Percentiles rank a stretch among this genome's conserved stretches.
phyloP scores from a whole-genome alignment of 2,888 invertebrate species.

The Podabrus alpinus region DNA sequence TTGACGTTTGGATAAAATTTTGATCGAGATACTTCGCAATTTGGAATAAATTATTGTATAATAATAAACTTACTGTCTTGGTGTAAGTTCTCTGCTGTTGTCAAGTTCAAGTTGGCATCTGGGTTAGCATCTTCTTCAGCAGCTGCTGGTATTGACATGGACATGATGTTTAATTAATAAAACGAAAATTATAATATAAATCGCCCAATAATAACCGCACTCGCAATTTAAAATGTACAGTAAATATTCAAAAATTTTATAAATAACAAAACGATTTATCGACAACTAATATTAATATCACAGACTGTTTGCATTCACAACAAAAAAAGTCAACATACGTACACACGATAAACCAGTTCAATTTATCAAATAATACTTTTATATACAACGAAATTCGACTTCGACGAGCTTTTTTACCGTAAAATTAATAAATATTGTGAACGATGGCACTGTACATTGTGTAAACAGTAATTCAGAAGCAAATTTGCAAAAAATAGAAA shows the following conservation, averaged over 20 bases:
- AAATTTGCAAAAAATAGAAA: conserved; percentile 43
- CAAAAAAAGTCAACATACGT: conserved; percentile 60
- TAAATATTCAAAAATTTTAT: conserved; percentile 28
- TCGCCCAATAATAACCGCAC: conserved; percentile 7
- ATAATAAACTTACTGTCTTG: conserved; percentile 25
- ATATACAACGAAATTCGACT: conserved; percentile 34
- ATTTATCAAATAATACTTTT: conserved; percentile 34
- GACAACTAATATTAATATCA: conserved; percentile 60
- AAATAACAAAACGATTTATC: conserved; percentile 30
- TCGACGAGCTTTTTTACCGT: conserved; percentile 22
- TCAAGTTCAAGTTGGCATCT: conserved; percentile 11
- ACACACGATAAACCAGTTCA: conserved; percentile 40
- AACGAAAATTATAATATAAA: conserved; percentile 4
- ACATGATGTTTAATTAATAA: conserved; percentile 19
- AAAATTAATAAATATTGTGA: conserved; percentile 35
- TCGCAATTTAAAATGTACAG: conserved; percentile 22
- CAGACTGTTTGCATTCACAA: conserved; percentile 64
- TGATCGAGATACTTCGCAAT: background rate
- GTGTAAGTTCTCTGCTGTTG: conserved; percentile 14
- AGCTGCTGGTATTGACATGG: conserved; percentile 26
- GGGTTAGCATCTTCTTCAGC: conserved; percentile 19
- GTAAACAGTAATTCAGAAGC: conserved; percentile 38
- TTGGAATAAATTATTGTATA: background rate
- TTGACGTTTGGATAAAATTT: background rate
- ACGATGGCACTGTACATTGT: conserved; percentile 33